These are phyloP conservation scores for Parnassius smintheus DNA, from an alignment of 2,888 invertebrate species.

Conservation along the genomic window DNA sequence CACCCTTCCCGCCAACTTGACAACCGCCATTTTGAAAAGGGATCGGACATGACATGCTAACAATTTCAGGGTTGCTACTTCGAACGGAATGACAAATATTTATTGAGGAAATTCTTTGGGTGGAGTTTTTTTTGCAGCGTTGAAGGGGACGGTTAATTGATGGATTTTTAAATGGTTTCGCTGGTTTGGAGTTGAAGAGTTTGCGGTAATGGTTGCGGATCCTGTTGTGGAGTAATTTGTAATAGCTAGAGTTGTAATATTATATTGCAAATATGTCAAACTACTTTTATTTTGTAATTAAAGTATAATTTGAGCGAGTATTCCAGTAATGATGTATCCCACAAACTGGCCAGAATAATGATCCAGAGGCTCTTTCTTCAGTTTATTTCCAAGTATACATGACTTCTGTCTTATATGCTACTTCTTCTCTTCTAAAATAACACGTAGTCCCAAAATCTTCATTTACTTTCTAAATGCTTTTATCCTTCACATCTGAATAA, in stretches of 20 bases:
- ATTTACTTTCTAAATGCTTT: too few species aligned
- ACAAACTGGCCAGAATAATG: too few species aligned
- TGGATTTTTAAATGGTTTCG: constrained; percentile 47
- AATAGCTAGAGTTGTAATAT: background rate
- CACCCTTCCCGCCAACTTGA: constrained; percentile 46
- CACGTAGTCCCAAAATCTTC: too few species aligned
- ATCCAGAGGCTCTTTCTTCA: too few species aligned
- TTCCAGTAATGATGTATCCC: too few species aligned
- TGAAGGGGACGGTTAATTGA: constrained; percentile 43
- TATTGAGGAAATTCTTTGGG: constrained; percentile 52
- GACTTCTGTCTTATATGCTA: too few species aligned
- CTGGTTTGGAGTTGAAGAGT: constrained; percentile 14
- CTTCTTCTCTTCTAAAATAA: too few species aligned
- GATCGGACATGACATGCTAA: constrained; percentile 66
- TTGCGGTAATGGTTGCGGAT: constrained; percentile 6
- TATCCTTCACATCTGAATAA: too few species aligned
- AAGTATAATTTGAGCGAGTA: too few species aligned
- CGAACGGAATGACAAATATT: constrained; percentile 47
- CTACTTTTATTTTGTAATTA: too few species aligned
- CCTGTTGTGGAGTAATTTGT: background rate
- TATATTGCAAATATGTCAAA: too few species aligned
- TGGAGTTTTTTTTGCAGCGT: constrained; percentile 31
- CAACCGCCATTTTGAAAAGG: constrained; percentile 72
- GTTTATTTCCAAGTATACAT: too few species aligned
- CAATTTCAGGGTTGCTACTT: constrained; percentile 61